A percentile compares a stretch with the other conserved stretches of the same genome.
These are phyloP conservation scores for Drosophila sucinea DNA, from an alignment of 1,140 invertebrate genomes.

Conservation along the genomic window DNA sequence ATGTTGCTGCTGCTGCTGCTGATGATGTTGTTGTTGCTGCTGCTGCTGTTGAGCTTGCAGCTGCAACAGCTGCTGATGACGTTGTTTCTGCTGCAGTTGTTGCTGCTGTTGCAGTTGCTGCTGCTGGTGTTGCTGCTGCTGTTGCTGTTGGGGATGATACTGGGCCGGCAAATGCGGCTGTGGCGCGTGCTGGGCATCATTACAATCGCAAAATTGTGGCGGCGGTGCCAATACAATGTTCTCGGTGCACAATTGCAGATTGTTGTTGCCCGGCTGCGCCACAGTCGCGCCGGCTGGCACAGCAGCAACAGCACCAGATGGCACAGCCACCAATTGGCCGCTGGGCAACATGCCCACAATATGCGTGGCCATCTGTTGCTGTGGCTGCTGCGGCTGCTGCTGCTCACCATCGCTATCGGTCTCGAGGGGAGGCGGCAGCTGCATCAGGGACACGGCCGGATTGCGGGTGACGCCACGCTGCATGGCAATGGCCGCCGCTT, in stretches of 20 bases:
- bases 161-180: conserved; percentile 64
- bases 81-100: conserved; percentile 44
- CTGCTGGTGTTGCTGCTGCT: conserved; percentile 50
- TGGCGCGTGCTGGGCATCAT: conserved; percentile 78
- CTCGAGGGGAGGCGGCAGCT: conserved; percentile 92
- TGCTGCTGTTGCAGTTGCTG: conserved; percentile 49
- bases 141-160: conserved; percentile 35
- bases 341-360: conserved; percentile 71
- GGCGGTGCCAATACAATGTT: conserved; percentile 90
- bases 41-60: conserved; percentile 50
- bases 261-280: conserved; percentile 72
- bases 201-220: conserved; percentile 87
- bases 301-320: conserved; percentile 57
- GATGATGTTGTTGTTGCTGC: conserved; percentile 55
- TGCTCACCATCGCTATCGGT: conserved; percentile 86
- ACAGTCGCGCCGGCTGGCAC: conserved; percentile 63
- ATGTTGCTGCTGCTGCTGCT: conserved; percentile 42
- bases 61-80: conserved; percentile 67
- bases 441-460: conserved; percentile 88
- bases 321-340: conserved; percentile 67
- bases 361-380: conserved; percentile 66
- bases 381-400: conserved; percentile 52
- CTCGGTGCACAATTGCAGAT: conserved; percentile 83
- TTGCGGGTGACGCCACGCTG: conserved; percentile 83
- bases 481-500: conserved; percentile 84